phyloP scores from a whole-genome alignment of 1,140 invertebrate species.

The Holotrichia oblita region DNA sequence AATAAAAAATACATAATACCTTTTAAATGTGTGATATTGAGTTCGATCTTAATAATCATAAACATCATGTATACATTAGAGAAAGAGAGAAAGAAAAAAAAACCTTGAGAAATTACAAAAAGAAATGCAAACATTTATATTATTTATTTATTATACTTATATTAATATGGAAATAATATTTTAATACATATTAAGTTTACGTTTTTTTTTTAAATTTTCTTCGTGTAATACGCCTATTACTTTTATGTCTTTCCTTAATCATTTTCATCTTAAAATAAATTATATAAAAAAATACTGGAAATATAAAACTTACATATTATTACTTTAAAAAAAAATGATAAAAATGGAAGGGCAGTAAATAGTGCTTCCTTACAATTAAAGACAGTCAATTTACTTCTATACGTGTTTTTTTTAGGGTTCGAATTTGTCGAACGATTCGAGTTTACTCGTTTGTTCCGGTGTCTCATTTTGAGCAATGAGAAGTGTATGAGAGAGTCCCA shows the following conservation, averaged over 20 bases:
- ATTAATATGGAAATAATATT: neutral
- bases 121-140: neutral
- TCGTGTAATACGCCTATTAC: neutral
- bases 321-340: slow-evolving; percentile 23
- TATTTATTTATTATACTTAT: slow-evolving; percentile 9
- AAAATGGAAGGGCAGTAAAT: slow-evolving; percentile 40
- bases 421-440: slow-evolving; percentile 67
- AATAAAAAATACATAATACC: neutral
- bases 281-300: slow-evolving; percentile 38
- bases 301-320: slow-evolving; percentile 39
- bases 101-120: neutral
- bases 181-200: neutral
- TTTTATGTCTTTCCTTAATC: slow-evolving; percentile 4
- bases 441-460: slow-evolving; percentile 71
- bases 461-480: slow-evolving; percentile 74
- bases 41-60: neutral
- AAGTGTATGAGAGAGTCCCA: slow-evolving; percentile 86
- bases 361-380: slow-evolving; percentile 30
- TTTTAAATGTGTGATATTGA: neutral
- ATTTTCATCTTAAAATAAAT: slow-evolving; percentile 28
- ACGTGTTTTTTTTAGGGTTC: slow-evolving; percentile 43
- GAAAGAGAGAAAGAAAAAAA: neutral
- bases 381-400: slow-evolving; percentile 13
- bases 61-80: neutral
- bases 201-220: too few species aligned